Evolutionary conservation across 2,113 vertebrate genomes (phyloP).

Genomic region (Bambusicola thoracicus): DNA sequence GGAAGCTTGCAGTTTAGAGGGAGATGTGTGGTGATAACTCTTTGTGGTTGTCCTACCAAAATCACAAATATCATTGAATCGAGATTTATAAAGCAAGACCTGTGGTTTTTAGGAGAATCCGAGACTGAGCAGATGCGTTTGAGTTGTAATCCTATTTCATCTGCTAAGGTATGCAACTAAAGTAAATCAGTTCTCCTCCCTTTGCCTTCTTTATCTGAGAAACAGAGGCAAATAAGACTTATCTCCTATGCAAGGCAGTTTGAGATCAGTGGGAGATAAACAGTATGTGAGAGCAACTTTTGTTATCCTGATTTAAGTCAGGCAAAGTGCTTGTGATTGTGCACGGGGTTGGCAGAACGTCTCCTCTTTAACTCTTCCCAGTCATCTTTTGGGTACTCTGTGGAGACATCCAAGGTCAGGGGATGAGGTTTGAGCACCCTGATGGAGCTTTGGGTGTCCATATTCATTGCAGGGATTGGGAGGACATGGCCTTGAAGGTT

Average conservation of each 20-base stretch:
- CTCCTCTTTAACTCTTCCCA: neutral
- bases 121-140: neutral
- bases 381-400: neutral
- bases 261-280: neutral
- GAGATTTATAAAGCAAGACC: neutral
- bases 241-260: neutral
- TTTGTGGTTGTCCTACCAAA: neutral
- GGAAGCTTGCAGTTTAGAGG: neutral
- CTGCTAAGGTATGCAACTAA: neutral
- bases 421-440: too few species aligned
- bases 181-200: conserved; percentile 29
- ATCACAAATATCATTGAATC: neutral
- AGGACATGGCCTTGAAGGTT: too few species aligned
- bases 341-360: accelerated
- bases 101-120: neutral
- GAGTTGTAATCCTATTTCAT: neutral
- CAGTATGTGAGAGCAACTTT: neutral
- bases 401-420: too few species aligned
- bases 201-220: neutral
- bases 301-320: neutral
- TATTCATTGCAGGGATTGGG: too few species aligned
- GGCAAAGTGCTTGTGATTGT: neutral
- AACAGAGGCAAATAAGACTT: neutral
- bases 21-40: neutral
- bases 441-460: too few species aligned